phyloP scores from a whole-genome alignment of 2,113 vertebrate genomes.

The Varanus salvator region DNA sequence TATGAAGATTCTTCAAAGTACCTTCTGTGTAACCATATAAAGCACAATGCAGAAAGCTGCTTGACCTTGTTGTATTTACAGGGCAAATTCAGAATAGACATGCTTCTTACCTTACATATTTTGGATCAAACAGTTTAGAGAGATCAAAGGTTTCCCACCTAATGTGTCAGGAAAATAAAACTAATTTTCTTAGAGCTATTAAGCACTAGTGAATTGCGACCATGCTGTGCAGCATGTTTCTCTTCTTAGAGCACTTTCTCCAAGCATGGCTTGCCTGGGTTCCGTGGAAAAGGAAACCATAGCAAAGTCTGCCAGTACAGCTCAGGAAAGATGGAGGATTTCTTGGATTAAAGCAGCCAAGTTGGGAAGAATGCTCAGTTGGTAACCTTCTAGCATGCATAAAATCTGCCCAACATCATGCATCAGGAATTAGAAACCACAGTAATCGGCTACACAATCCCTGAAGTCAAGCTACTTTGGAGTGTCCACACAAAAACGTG shows the following conservation, averaged over 20 bases:
- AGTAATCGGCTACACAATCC: not conserved
- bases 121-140: constrained; percentile 18
- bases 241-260: not conserved
- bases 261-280: not conserved
- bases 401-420: not conserved
- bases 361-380: constrained; percentile 1
- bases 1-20: not conserved
- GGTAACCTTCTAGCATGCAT: not conserved
- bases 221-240: not conserved
- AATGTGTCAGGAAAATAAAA: not conserved
- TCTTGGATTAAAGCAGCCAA: constrained; percentile 19
- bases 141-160: not conserved
- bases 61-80: rapidly evolving
- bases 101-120: not conserved
- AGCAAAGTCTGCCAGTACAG: constrained; percentile 21
- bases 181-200: not conserved
- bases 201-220: not conserved
- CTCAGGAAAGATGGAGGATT: constrained; percentile 35
- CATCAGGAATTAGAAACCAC: not conserved
- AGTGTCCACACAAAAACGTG: not conserved
- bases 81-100: not conserved
- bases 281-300: not conserved
- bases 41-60: no score
- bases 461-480: not conserved
- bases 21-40: not conserved